Base-by-base conservation (phyloP, 2,797 vertebrate species). In the Hemibagrus guttatus region DNA sequence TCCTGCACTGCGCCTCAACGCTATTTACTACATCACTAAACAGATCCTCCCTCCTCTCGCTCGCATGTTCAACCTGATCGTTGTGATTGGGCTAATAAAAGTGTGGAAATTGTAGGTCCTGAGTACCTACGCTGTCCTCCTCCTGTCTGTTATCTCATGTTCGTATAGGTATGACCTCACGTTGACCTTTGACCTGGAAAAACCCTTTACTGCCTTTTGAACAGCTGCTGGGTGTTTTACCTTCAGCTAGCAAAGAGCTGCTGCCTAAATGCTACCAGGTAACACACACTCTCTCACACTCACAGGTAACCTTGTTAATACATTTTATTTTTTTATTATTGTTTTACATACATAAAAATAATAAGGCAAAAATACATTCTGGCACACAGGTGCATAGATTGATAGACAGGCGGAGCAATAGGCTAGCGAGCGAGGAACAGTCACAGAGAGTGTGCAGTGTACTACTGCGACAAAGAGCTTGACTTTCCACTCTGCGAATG, bases 131-230 rank as follows among this genome's bases (percentile, higher is more conserved):
- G n/a, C n/a, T n/a, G n/a, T n/a, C n/a, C n/a, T n/a, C n/a, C n/a
- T n/a, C n/a, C n/a, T n/a, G n/a, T n/a, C n/a, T n/a, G n/a, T n/a
- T n/a, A n/a, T n/a, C n/a, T n/a, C n/a, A n/a, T n/a, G 28, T 14
- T 6, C 59, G 19, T 61, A 61, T 31, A 99, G 98, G 98, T 99
- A 95, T 0, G 91, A 91, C 61, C 94, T 99, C 81, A 93, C 92
- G 90, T 93, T 99, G 91, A 95, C 94, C 89, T 99, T 99, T 96
- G 96, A 98, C 72, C 93, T 98, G 2, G 98, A 88, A 74, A 97
- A 95, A 88, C 98, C 98, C 88, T 99, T 99, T n/a, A 92, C 96
- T 98, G 97, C 98, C 98, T 3, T 99, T 99, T 90, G 96, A 99
- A 90, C 98, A 99, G 91, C 97, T 99, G 87, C 92, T 99, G 90